A percentile compares a stretch with the other conserved stretches of the same genome.
phyloP scores from a whole-genome alignment of 2,113 vertebrate genomes.

The Siniperca knerii region DNA sequence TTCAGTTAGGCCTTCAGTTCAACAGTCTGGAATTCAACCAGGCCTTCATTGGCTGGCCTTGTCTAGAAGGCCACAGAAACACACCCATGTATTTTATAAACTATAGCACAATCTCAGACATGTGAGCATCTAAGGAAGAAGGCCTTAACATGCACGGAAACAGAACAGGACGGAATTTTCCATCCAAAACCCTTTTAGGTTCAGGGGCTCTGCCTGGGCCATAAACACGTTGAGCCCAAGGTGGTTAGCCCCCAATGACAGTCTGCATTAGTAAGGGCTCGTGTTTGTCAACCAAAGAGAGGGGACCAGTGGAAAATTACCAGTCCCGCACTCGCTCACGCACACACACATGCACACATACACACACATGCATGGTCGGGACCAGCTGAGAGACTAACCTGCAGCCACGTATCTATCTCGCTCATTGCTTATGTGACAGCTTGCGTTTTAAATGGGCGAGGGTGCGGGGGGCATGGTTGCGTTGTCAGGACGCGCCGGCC shows the following conservation, averaged over 20 bases:
- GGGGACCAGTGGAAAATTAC: slow-evolving; percentile 86
- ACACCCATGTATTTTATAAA: slow-evolving; percentile 14
- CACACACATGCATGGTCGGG: slow-evolving; percentile 55
- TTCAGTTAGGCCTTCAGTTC: slow-evolving; percentile 25
- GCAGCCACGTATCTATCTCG: slow-evolving; percentile 76
- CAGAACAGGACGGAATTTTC: slow-evolving; percentile 83
- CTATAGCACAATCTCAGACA: slow-evolving; percentile 41
- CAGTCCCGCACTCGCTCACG: slow-evolving; percentile 76
- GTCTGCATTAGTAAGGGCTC: slow-evolving; percentile 70
- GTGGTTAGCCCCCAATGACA: slow-evolving; percentile 73
- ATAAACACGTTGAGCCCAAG: slow-evolving; percentile 76
- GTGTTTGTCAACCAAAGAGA: slow-evolving; percentile 81
- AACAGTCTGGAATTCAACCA: slow-evolving; percentile 27
- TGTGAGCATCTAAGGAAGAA: slow-evolving; percentile 22
- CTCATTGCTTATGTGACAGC: slow-evolving; percentile 77
- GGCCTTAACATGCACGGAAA: slow-evolving; percentile 53
- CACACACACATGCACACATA: slow-evolving; percentile 58
- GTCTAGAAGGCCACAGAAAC: slow-evolving; percentile 40
- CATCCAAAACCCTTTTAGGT: slow-evolving; percentile 77
- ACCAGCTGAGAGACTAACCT: slow-evolving; percentile 63
- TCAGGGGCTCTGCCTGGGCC: slow-evolving; percentile 76
- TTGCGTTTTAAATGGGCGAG: slow-evolving; percentile 81
- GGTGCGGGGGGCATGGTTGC: slow-evolving; percentile 80
- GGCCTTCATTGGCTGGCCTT: slow-evolving; percentile 25
- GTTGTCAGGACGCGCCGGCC: slow-evolving; percentile 81